Base-by-base conservation (phyloP, 2,113 vertebrate species). In the Rhipidura dahli region DNA sequence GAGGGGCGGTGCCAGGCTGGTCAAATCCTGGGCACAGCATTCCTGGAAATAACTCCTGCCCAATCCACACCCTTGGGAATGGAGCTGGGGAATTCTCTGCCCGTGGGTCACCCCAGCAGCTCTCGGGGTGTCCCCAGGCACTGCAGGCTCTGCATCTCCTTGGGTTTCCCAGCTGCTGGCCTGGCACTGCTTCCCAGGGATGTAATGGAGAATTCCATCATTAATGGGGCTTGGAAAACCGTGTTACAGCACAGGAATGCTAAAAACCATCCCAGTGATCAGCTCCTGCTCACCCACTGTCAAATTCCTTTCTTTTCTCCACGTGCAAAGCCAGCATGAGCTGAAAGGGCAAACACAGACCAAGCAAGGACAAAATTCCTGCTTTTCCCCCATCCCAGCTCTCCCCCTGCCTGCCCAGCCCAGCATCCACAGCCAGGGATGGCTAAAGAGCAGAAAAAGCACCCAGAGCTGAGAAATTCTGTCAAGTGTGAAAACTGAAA, bases 61-160 rank as follows among this genome's bases (percentile, higher is more conserved):
- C 20, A 21, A 7, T 3, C 5, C 0, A 0, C 1, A 4, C 13
- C 50, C 45, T n/a, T 21, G 59, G 47, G 7, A 0, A 15, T 13
- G 72, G 37, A 59, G 8, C n/a, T 1, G 1, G 57, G 53, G 68
- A 28, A 84, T 12, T 12, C 56, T 35, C 21, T 44, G 28, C 73
- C 49, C 11, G 0, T 47, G 70, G 72, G 49, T 57, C 51, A 22
- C 3, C 28, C 15, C 88, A 72, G 73, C 37, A 44, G 56, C 75
- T 90, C 24, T 1, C 11, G 0, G 53, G 83, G 53, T 78, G 76
- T 30, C 86, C 47, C 79, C 89, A 9, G 1, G 59, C 39, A 22
- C 59, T 65, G 3, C 4, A 33, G n/a, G 47, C 50, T 54, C 12
- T 18, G 35, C 13, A 6, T 27, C 54, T 61, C 20, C 40, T 31